Conservation (phyloP, 35 echinoderm and acorn worm genomes). For the Lytechinus variegatus region DNA sequence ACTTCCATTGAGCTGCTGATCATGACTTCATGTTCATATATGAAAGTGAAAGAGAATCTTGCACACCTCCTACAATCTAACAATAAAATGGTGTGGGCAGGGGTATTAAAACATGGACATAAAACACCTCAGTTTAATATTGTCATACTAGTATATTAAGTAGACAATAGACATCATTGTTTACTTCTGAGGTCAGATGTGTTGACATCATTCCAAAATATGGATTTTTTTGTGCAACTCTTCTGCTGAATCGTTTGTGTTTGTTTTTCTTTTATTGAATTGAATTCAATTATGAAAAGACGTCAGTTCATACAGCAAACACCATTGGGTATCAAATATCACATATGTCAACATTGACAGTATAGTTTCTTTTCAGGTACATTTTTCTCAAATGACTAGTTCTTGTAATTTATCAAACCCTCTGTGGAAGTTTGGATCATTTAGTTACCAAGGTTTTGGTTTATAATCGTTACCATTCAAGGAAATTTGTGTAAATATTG, state of each 20-base stretch:
- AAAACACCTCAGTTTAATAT: neutral
- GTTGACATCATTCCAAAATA: neutral
- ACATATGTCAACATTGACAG: neutral
- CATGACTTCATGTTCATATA: neutral
- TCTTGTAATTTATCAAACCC: neutral
- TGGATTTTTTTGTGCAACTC: neutral
- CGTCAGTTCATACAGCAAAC: neutral
- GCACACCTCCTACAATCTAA: no score
- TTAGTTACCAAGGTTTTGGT: neutral
- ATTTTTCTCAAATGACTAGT: neutral
- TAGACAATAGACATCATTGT: neutral
- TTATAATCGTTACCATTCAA: neutral
- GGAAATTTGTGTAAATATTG: slow-evolving; percentile 3
- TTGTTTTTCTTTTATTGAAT: neutral
- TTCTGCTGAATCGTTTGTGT: neutral
- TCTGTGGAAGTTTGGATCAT: neutral
- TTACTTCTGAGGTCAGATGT: neutral
- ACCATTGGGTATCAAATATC: neutral
- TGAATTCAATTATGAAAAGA: neutral
- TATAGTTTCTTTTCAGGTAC: neutral
- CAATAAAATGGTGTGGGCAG: neutral
- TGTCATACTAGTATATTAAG: neutral
- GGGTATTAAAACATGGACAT: neutral
- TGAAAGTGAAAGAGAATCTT: no score
- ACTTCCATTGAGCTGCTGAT: no score